phyloP scores from a whole-genome alignment of 2,113 vertebrate species.

The Oncorhynchus kisutch region DNA sequence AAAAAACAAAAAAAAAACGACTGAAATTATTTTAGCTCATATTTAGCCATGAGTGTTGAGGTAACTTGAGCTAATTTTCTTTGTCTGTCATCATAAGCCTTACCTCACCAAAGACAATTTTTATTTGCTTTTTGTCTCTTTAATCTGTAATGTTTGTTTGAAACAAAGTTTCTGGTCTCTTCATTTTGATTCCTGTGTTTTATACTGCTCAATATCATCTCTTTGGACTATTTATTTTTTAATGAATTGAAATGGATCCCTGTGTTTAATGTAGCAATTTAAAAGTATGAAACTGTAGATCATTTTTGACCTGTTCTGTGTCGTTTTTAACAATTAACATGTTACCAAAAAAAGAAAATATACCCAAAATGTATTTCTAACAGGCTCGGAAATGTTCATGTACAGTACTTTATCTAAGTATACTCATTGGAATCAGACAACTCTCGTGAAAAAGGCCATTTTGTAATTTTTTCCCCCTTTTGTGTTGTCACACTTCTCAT shows the following conservation, averaged over 20 bases:
- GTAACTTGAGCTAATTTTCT: not conserved
- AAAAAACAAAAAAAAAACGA: no score
- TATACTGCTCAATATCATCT: not conserved
- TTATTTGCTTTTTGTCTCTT: not conserved
- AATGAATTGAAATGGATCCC: not conserved
- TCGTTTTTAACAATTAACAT: not conserved
- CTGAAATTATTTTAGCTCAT: no score
- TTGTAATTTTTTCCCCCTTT: not conserved
- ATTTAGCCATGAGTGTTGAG: no score
- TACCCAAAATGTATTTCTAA: not conserved
- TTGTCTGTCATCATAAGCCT: not conserved
- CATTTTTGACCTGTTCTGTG: not conserved
- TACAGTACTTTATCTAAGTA: not conserved
- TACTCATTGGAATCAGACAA: not conserved
- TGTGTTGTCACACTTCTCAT: not conserved
- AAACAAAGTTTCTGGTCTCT: not conserved
- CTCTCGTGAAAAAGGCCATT: not conserved
- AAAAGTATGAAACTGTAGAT: not conserved
- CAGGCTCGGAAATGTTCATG: not conserved
- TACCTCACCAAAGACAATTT: slow-evolving; percentile 5
- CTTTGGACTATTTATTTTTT: not conserved
- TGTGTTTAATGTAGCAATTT: not conserved
- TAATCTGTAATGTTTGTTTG: slow-evolving; percentile 1
- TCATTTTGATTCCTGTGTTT: not conserved
- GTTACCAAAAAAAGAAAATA: not conserved